Base-by-base conservation (phyloP, 2,888 invertebrate genomes). In the Tetropium fuscum region DNA sequence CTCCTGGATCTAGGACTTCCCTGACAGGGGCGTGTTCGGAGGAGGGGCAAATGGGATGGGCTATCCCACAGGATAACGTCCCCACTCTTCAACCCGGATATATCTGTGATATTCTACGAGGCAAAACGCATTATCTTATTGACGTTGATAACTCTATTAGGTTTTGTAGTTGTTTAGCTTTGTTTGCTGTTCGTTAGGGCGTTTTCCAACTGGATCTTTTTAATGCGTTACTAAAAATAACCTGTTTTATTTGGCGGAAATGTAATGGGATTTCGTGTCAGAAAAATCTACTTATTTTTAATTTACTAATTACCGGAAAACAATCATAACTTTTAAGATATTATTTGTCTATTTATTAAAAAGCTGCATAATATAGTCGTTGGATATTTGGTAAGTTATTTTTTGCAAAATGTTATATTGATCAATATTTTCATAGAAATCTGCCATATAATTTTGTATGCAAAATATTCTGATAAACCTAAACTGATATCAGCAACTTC, bases 1-100 rank as follows among this genome's bases (percentile, higher is more conserved):
- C 72, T 73, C 73, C 74, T 69, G 74, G 72, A 73, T 70, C 68
- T 70, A 63, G 73, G 71, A 83, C 71, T 71, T 70, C 68, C 69
- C 69, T 78, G 80, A 80, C 83, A 66, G 83, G 77, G 79, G 78
- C 78, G 80, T 77, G 78, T 73, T 71, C 55, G 27, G 66, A 73
- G 75, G 84, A 83, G 85, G 86, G 86, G 85, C 85, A 84, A 84
- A 83, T 84, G 83, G 83, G 86, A 86, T 84, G 86, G 84, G 84
- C 85, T 84, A 86, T 86, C 87, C 84, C 82, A 75, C 75, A 79
- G 76, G 80, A 75, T 69, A 75, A 82, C 16, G 82, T 81, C 84
- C 84, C 84, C 81, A 74, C 75, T 72, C 53, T 69, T 66, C 58
- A 32, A 44, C 49, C 53, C 62, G 60, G 65, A 63, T 61, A 63